Conservation (phyloP, 2,888 invertebrate species). For the Rhorus exstirpatorius region DNA sequence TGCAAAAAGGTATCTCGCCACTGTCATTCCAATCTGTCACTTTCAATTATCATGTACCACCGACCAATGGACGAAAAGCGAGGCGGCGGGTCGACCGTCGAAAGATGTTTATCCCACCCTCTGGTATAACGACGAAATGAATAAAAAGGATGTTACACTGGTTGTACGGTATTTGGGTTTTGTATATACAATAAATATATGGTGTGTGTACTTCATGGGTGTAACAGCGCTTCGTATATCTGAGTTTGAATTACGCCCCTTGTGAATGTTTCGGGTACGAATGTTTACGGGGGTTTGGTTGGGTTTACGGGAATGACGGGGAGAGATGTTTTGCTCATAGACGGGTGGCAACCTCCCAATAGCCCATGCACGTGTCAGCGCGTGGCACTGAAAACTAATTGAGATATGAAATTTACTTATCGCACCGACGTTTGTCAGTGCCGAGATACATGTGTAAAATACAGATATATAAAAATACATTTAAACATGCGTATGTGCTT, state of each 20-base stretch:
- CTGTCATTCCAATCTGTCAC: slow-evolving; percentile 69
- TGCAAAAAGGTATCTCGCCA: slow-evolving; percentile 6
- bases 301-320: slow-evolving; percentile 67
- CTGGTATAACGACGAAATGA: slow-evolving; percentile 51
- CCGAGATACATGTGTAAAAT: slow-evolving; percentile 74
- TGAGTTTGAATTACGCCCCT: slow-evolving; percentile 81
- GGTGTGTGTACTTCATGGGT: slow-evolving; percentile 65
- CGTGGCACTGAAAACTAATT: slow-evolving; percentile 85
- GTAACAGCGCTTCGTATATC: slow-evolving; percentile 80
- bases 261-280: slow-evolving; percentile 51
- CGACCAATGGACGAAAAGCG: slow-evolving; percentile 21
- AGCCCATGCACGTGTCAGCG: slow-evolving; percentile 82
- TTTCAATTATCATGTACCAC: slow-evolving; percentile 62
- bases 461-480: slow-evolving; percentile 21
- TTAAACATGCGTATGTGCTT: slow-evolving; percentile 17
- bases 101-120: slow-evolving; percentile 74
- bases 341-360: slow-evolving; percentile 65
- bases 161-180: slow-evolving; percentile 38
- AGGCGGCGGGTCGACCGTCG: slow-evolving; percentile 30
- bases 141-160: slow-evolving; percentile 63
- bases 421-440: slow-evolving; percentile 77
- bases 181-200: slow-evolving; percentile 21
- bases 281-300: slow-evolving; percentile 48
- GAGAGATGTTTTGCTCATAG: slow-evolving; percentile 43
- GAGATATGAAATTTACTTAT: slow-evolving; percentile 85